A percentile compares a stretch with the other conserved stretches of the same genome.
These are phyloP conservation scores for Metellina segmentata DNA, from an alignment of 2,888 invertebrate species.

Conservation along the genomic window DNA sequence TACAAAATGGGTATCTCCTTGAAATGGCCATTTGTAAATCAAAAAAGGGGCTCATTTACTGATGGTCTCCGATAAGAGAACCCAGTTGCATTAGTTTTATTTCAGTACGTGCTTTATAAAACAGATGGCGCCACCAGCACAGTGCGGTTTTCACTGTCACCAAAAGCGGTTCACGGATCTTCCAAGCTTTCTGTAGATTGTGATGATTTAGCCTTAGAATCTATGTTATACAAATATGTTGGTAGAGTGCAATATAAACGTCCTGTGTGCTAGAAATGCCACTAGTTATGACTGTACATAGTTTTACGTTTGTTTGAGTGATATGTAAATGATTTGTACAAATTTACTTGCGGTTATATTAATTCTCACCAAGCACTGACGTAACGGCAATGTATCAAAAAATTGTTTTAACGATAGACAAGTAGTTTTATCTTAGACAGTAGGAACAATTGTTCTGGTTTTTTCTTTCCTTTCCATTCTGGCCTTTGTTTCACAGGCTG, in stretches of 20 bases:
- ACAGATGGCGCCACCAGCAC: slow-evolving; percentile 74
- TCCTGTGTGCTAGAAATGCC: slow-evolving; percentile 51
- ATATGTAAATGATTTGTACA: slow-evolving; percentile 60
- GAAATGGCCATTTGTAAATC: slow-evolving; percentile 71
- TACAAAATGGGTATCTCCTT: slow-evolving; percentile 47
- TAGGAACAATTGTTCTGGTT: not conserved
- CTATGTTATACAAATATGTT: slow-evolving; percentile 44
- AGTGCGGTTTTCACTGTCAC: slow-evolving; percentile 50
- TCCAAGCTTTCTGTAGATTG: slow-evolving; percentile 68
- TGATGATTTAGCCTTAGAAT: slow-evolving; percentile 26
- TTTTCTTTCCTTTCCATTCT: not conserved
- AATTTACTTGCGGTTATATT: slow-evolving; percentile 35
- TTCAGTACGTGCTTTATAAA: slow-evolving; percentile 60
- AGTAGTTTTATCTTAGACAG: slow-evolving; percentile 2
- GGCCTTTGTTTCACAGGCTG: slow-evolving; percentile 9
- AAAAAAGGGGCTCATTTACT: slow-evolving; percentile 72
- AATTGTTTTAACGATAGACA: slow-evolving; percentile 13
- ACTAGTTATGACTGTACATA: slow-evolving; percentile 56
- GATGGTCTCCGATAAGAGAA: slow-evolving; percentile 56
- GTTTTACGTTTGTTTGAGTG: slow-evolving; percentile 21
- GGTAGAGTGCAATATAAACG: slow-evolving; percentile 50
- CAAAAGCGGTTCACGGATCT: slow-evolving; percentile 61
- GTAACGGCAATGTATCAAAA: not conserved
- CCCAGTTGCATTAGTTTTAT: slow-evolving; percentile 29
- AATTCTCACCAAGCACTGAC: slow-evolving; percentile 35